phyloP scores from a whole-genome alignment of 2,888 invertebrate species.

The Tolmerus cingulatus region DNA sequence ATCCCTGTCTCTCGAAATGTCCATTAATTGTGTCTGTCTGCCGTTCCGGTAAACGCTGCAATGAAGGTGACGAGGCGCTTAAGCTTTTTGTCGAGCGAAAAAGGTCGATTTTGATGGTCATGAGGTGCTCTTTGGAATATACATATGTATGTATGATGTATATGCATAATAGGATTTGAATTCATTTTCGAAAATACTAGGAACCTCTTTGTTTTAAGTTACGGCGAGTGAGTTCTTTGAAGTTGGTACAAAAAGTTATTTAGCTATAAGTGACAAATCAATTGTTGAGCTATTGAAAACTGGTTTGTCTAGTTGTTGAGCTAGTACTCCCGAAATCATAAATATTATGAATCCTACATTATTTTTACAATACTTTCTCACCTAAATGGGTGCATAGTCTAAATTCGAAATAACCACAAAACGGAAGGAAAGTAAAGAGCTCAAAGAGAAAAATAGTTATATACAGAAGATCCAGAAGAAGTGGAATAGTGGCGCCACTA shows the following conservation, averaged over 20 bases:
- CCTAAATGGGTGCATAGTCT: not conserved
- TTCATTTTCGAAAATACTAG: not conserved
- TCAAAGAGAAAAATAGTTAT: not conserved
- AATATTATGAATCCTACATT: not conserved
- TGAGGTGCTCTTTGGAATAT: not conserved
- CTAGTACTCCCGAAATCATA: not conserved
- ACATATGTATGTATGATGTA: no score
- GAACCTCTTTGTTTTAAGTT: not conserved
- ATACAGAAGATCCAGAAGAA: not conserved
- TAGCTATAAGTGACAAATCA: not conserved
- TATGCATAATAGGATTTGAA: not conserved
- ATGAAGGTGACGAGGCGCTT: not conserved
- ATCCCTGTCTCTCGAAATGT: not conserved
- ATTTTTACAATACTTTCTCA: not conserved
- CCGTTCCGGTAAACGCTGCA: not conserved
- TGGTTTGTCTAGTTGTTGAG: not conserved
- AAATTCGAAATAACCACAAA: not conserved
- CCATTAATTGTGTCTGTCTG: not conserved
- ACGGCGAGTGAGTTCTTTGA: not conserved
- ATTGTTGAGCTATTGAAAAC: not conserved
- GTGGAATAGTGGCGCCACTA: constrained; percentile 2
- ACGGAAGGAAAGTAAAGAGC: not conserved
- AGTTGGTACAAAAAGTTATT: not conserved
- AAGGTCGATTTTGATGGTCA: not conserved
- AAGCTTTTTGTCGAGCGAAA: not conserved